Conservation (phyloP, 2,113 vertebrate genomes). For the Cochlearius cochlearius region DNA sequence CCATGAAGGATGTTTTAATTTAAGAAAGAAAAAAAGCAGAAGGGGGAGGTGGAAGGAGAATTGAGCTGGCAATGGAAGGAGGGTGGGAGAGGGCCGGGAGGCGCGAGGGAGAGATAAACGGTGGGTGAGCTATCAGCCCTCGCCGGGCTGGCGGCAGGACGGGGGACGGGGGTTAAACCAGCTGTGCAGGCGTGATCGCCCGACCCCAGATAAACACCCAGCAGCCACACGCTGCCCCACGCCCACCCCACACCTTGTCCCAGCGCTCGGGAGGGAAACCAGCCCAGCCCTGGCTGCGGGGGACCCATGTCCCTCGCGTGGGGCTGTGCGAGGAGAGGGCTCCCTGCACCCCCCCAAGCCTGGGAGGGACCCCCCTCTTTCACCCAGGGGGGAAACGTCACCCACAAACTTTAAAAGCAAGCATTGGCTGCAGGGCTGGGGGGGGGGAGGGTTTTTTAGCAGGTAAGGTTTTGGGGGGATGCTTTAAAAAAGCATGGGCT, state of each 20-base stretch:
- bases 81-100: not conserved
- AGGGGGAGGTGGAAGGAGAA: not conserved
- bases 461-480: not conserved
- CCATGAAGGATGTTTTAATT: not conserved
- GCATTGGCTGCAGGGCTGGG: fast-evolving
- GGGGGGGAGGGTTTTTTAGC: not conserved
- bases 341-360: not conserved
- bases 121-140: not conserved
- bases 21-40: not conserved
- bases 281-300: fast-evolving
- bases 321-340: not conserved
- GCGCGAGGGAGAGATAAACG: not conserved
- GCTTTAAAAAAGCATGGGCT: not conserved
- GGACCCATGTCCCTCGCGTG: fast-evolving
- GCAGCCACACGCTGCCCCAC: not conserved
- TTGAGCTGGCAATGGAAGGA: not conserved
- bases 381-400: not conserved
- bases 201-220: not conserved
- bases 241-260: not conserved
- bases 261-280: not conserved
- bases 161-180: not conserved
- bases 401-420: not conserved
- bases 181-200: not conserved
- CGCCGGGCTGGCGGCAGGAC: not conserved
- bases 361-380: fast-evolving